phyloP scores from a whole-genome alignment of 2,113 vertebrate genomes.

The Dasypus novemcinctus region DNA sequence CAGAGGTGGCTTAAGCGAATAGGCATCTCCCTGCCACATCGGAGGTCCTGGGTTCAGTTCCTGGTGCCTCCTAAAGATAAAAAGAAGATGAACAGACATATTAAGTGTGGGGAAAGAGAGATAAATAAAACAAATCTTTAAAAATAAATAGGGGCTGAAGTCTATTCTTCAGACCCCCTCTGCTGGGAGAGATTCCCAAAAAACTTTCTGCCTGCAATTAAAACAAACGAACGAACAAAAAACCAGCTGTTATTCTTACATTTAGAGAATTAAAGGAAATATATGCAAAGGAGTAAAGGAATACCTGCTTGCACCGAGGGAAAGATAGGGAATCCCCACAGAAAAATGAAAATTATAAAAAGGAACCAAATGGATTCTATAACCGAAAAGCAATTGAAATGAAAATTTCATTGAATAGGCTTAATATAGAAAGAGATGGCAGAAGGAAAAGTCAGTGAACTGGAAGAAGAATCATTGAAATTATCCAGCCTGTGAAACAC shows the following conservation, averaged over 20 bases:
- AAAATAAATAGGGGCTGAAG: no score
- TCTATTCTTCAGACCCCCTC: no score
- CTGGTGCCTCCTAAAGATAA: no score
- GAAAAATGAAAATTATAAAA: background rate
- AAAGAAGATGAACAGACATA: no score
- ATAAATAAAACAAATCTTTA: no score
- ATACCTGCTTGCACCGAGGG: background rate
- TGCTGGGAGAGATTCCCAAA: no score
- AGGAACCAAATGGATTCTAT: background rate
- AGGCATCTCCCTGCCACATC: no score
- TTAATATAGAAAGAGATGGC: background rate
- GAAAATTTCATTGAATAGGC: background rate
- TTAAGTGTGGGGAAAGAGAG: background rate
- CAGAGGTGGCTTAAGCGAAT: no score
- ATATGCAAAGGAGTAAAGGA: background rate
- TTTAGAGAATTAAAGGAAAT: background rate
- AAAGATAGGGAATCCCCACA: background rate
- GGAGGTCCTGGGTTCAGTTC: no score
- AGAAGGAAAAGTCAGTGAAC: background rate
- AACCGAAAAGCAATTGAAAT: conserved; percentile 24
- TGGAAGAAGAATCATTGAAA: background rate
- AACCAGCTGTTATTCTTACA: background rate
- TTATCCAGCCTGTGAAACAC: background rate
- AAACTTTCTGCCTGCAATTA: no score
- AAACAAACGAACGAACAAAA: no score